A percentile compares a stretch with the other conserved stretches of the same genome.
These are phyloP conservation scores for Helarctos malayanus DNA, from an alignment of 2,797 vertebrate genomes.

Conservation along the genomic window DNA sequence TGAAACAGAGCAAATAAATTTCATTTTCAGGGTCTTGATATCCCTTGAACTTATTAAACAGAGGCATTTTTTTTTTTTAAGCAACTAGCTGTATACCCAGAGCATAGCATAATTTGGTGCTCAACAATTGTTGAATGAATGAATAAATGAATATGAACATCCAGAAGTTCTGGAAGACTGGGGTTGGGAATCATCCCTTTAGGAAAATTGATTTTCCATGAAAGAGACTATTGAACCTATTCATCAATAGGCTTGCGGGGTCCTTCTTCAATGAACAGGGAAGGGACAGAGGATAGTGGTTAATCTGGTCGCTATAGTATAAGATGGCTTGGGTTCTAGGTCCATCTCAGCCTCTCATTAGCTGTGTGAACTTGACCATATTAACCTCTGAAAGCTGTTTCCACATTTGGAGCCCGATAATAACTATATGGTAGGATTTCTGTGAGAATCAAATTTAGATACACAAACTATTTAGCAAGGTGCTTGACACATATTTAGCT, in stretches of 20 bases:
- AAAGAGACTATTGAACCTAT: not conserved
- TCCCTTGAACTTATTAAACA: not conserved
- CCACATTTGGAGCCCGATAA: not conserved
- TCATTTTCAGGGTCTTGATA: not conserved
- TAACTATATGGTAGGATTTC: not conserved
- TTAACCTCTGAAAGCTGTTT: not conserved
- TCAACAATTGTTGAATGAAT: not conserved
- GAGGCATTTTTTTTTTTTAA: not conserved
- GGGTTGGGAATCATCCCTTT: not conserved
- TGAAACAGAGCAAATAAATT: not conserved
- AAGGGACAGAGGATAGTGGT: not conserved
- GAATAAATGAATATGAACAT: not conserved
- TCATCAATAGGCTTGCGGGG: not conserved
- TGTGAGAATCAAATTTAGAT: not conserved
- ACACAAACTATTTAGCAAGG: not conserved
- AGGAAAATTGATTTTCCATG: constrained; percentile 7
- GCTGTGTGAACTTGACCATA: not conserved
- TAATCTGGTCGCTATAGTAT: not conserved
- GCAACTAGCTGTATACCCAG: not conserved
- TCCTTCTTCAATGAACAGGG: constrained; percentile 26
- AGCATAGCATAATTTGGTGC: not conserved
- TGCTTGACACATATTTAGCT: not conserved
- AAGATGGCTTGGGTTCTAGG: not conserved
- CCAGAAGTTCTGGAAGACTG: not conserved
- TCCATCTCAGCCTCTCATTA: constrained; percentile 26